Conservation (phyloP, 2,888 invertebrate genomes). For the Elysia crispata region DNA sequence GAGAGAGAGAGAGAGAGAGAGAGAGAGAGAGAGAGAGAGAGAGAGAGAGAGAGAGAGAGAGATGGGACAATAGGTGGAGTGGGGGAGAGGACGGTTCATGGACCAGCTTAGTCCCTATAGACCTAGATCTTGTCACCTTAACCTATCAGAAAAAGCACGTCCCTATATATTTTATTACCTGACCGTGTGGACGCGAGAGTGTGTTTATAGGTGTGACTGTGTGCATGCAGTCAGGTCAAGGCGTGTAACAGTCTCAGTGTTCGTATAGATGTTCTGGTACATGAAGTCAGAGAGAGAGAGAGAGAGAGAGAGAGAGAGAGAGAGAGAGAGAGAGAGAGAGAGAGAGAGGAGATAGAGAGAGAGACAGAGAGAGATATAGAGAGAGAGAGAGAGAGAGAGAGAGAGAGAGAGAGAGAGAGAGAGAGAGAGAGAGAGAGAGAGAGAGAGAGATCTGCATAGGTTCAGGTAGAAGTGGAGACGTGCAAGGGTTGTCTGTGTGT, state of each 20-base stretch:
- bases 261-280: too few species aligned
- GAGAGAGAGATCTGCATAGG: not conserved
- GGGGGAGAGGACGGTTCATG: too few species aligned
- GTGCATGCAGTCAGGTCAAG: not conserved
- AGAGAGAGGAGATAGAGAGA: not conserved
- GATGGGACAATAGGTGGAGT: not conserved
- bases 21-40: not conserved
- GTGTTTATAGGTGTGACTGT: not conserved
- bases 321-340: slow-evolving; percentile 17
- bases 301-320: too few species aligned
- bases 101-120: too few species aligned
- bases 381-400: not conserved
- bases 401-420: too few species aligned
- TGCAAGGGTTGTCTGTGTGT: too few species aligned
- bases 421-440: slow-evolving; percentile 3
- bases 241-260: too few species aligned
- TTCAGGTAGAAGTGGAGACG: too few species aligned
- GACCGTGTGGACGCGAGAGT: not conserved
- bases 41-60: slow-evolving; percentile 2
- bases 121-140: not conserved
- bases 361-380: not conserved
- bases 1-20: not conserved
- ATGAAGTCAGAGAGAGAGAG: too few species aligned
- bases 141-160: not conserved
- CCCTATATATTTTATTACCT: too few species aligned